phyloP scores from a whole-genome alignment of 2,797 vertebrate genomes.

The Tokudaia muenninki region DNA sequence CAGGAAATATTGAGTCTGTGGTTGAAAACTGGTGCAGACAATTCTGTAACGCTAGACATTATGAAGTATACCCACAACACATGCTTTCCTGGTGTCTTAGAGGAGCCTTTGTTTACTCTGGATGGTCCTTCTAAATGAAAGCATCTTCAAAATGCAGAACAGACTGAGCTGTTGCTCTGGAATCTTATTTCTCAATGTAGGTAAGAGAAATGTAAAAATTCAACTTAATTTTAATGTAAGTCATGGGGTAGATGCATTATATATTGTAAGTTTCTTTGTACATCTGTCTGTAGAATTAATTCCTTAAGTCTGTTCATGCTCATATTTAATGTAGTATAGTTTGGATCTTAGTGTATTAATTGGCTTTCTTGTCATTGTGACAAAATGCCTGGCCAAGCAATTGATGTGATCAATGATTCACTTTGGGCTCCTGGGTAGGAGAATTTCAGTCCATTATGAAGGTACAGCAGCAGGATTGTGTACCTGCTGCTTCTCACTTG shows the following conservation, averaged over 20 bases:
- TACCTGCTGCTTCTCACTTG: neutral
- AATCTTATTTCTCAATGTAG: neutral
- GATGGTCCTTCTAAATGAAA: neutral
- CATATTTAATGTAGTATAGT: neutral
- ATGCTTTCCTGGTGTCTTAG: neutral
- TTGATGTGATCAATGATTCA: neutral
- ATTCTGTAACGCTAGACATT: neutral
- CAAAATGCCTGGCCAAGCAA: neutral
- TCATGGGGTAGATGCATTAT: neutral
- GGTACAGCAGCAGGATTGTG: neutral
- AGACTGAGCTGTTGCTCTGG: neutral
- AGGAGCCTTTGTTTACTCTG: neutral
- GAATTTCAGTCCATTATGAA: neutral
- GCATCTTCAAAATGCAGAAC: neutral
- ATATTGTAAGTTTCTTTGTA: neutral
- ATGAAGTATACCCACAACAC: neutral
- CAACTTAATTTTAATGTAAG: neutral
- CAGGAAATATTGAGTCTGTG: neutral
- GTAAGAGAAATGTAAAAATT: slow-evolving; percentile 16
- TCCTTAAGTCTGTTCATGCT: neutral
- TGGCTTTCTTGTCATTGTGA: neutral
- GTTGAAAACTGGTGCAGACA: neutral
- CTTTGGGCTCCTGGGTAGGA: too few species aligned
- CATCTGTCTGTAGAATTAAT: neutral
- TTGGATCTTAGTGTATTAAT: neutral